phyloP scores from a whole-genome alignment of 1,140 invertebrate genomes.

The Sarcophaga bullata region DNA sequence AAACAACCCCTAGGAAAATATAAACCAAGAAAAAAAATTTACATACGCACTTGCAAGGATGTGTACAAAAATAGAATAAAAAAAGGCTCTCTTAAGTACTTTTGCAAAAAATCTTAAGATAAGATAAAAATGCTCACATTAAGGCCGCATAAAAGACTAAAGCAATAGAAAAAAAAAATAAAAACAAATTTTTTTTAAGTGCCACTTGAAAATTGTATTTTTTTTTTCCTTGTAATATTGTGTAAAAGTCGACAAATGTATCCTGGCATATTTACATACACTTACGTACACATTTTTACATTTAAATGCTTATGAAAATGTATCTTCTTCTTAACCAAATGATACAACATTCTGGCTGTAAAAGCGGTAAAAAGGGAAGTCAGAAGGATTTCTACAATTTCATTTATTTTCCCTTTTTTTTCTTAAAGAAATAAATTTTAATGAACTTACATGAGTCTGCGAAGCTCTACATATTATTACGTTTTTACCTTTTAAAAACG shows the following conservation, averaged over 20 bases:
- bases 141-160: not conserved
- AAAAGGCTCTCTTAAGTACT: not conserved
- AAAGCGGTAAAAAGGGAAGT: not conserved
- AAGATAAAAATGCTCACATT: not conserved
- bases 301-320: not conserved
- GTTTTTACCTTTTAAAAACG: too few relatives aligned
- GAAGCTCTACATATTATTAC: too few relatives aligned
- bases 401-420: not conserved
- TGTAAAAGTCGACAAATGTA: constrained; percentile 7
- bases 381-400: not conserved
- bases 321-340: not conserved
- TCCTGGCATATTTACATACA: not conserved
- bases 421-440: too few relatives aligned
- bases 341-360: not conserved
- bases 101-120: not conserved
- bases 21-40: not conserved
- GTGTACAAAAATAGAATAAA: not conserved
- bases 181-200: not conserved
- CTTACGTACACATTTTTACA: not conserved
- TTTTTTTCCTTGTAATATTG: not conserved
- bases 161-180: not conserved
- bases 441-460: too few relatives aligned
- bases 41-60: not conserved
- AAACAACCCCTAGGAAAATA: not conserved
- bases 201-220: not conserved